phyloP scores from a whole-genome alignment of 2,888 invertebrate species.

The Tenthredo distinguenda region DNA sequence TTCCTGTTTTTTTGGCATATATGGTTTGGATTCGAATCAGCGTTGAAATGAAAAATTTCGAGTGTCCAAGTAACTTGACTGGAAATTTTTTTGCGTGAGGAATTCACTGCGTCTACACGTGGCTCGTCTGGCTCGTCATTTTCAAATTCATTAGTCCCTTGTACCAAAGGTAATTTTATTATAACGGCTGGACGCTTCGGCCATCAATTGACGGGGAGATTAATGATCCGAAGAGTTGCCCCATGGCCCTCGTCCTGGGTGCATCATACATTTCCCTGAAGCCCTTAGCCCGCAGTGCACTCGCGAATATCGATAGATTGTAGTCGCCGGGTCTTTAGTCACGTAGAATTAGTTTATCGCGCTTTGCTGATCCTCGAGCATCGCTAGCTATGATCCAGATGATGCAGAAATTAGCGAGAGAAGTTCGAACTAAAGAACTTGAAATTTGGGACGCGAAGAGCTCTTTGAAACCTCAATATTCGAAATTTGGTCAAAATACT shows the following conservation, averaged over 20 bases:
- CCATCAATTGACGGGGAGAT: not conserved
- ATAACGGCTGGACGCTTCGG: not conserved
- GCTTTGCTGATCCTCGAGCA: not conserved
- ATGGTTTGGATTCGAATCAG: not conserved
- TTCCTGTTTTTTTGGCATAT: not conserved
- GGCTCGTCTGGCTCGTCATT: not conserved
- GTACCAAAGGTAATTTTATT: slow-evolving; percentile 15
- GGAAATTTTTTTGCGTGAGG: not conserved
- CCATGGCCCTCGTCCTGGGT: not conserved
- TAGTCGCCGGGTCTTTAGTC: not conserved
- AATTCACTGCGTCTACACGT: not conserved
- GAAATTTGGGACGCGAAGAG: too few relatives aligned
- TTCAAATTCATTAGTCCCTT: slow-evolving; percentile 4
- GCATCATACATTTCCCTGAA: not conserved
- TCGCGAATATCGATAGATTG: not conserved
- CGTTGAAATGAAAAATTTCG: not conserved
- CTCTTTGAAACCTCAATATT: too few relatives aligned
- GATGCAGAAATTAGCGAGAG: too few relatives aligned
- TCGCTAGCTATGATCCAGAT: not conserved
- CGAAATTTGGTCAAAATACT: not conserved
- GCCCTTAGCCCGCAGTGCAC: not conserved
- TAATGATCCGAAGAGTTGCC: slow-evolving; percentile 25
- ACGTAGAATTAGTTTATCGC: slow-evolving; percentile 6
- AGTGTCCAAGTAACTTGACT: not conserved
- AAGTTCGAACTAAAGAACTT: too few relatives aligned